Percentiles rank a stretch among this genome's conserved stretches.
Conservation (phyloP, 2,113 vertebrate species). For the Chiloscyllium plagiosum region DNA sequence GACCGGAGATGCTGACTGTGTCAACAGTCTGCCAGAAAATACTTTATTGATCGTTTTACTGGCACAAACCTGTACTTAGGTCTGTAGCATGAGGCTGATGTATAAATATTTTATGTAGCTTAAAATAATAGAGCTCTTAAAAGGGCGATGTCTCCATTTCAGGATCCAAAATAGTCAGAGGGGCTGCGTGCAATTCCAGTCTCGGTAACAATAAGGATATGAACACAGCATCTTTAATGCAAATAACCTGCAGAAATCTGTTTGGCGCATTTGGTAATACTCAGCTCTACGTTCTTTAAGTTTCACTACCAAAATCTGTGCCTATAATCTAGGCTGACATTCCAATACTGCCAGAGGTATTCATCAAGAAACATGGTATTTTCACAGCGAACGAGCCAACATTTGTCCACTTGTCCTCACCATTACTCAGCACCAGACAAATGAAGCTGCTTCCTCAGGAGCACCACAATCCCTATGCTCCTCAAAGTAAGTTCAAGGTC, state of each 20-base stretch:
- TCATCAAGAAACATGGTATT: not conserved
- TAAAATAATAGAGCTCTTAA: constrained; percentile 29
- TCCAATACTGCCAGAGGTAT: not conserved
- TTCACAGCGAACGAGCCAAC: not conserved
- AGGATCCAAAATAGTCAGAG: not conserved
- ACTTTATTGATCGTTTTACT: constrained; percentile 27
- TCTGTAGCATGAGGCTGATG: constrained; percentile 2
- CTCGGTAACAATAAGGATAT: not conserved
- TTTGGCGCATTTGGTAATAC: not conserved
- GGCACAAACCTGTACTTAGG: constrained; percentile 30
- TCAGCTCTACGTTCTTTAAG: not conserved
- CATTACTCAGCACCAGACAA: not conserved
- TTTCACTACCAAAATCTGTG: not conserved
- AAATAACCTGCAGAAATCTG: not conserved
- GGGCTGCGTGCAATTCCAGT: constrained; percentile 8
- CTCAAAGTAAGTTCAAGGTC: too few relatives aligned
- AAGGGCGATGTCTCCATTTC: constrained; percentile 6
- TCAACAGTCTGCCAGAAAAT: constrained; percentile 32
- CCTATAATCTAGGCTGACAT: constrained; percentile 1
- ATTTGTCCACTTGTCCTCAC: not conserved
- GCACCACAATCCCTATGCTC: not conserved
- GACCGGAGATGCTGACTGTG: constrained; percentile 34
- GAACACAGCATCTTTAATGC: not conserved
- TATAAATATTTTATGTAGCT: constrained; percentile 29
- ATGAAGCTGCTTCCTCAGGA: not conserved